A percentile compares a stretch with the other conserved stretches of the same genome.
Evolutionary conservation across 2,888 invertebrate species (phyloP).

Genomic region (Pammene aurita): DNA sequence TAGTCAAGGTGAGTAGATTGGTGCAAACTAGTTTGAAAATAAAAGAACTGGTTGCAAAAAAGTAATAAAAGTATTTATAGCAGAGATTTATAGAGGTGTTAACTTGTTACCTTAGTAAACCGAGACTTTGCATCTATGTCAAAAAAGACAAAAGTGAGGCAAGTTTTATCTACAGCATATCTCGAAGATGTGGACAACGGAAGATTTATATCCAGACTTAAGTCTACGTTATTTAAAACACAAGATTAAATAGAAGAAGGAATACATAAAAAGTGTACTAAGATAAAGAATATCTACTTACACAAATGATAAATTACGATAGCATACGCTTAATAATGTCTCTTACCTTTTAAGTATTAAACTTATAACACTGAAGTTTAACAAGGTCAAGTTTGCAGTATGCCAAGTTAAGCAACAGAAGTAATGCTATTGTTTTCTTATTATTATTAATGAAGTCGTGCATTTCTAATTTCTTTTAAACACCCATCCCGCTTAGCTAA

Average conservation of each 20-base stretch:
- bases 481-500: too few species aligned
- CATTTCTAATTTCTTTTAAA: too few species aligned
- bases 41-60: constrained; percentile 1
- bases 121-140: constrained; percentile 8
- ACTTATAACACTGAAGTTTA: too few species aligned
- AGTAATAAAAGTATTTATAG: constrained; percentile 6
- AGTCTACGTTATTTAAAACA: neutral
- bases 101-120: constrained; percentile 2
- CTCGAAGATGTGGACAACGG: constrained; percentile 11
- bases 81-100: constrained; percentile 7
- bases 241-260: neutral
- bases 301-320: too few species aligned
- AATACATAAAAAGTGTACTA: neutral
- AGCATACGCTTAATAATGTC: too few species aligned
- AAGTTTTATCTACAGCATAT: constrained; percentile 6
- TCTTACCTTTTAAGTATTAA: too few species aligned
- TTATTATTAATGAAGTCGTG: too few species aligned
- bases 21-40: constrained; percentile 5
- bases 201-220: constrained; percentile 17
- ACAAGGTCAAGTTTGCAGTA: too few species aligned
- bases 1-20: neutral
- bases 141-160: constrained; percentile 7
- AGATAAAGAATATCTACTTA: neutral
- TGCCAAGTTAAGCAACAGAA: too few species aligned
- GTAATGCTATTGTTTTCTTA: too few species aligned